Evolutionary conservation across 2,888 invertebrate species (phyloP), one percentile per base, ranked within the genome.

Genomic region (Chloromyia formosa): DNA sequence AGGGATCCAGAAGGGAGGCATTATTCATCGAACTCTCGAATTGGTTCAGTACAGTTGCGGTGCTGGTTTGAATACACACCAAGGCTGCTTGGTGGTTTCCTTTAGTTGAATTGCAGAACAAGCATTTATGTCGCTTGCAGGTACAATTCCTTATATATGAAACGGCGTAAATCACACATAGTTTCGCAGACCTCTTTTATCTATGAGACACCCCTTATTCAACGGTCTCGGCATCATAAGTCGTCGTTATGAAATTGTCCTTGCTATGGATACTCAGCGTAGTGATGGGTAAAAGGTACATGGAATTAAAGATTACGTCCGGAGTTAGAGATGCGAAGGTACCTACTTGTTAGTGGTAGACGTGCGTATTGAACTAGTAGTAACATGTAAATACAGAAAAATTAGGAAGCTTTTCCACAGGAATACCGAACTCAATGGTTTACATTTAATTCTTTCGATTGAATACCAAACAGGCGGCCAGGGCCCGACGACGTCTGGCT

Each of bases 41-140:
- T 49, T 66, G 45, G 42, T 49, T 45, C 66, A 20, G 66, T 22
- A 58, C 40, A n/a, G 16, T 58, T 23, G 53, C 20, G 27, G 12
- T 23, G 71, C 71, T 27, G 23, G 56, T 58, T 56, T 20, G 35
- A 71, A 71, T 71, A 71, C 42, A 71, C 27, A 35, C 12, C 16
- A 7, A 40, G 2, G 35, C 40, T 35, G 27, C 27, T 54, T 66
- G 22, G 27, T 35, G 27, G 64, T 10, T 54, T 66, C 40, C 71
- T 42, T 35, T 2, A 7, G 27, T 35, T 42, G 74, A 74, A 76
- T 56, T 76, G 76, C 74, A 72, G 76, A 74, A 74, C 76, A 72
- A 76, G 76, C 76, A 76, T 72, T 76, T 66, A 71, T 72, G 74
- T 76, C 76, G 76, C 72, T 72, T 74, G 58, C 76, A 76, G 76